Percentiles rank a stretch among this genome's conserved stretches.
phyloP scores from a whole-genome alignment of 2,797 vertebrate genomes.

The Lepidocolaptes lacrymiger region DNA sequence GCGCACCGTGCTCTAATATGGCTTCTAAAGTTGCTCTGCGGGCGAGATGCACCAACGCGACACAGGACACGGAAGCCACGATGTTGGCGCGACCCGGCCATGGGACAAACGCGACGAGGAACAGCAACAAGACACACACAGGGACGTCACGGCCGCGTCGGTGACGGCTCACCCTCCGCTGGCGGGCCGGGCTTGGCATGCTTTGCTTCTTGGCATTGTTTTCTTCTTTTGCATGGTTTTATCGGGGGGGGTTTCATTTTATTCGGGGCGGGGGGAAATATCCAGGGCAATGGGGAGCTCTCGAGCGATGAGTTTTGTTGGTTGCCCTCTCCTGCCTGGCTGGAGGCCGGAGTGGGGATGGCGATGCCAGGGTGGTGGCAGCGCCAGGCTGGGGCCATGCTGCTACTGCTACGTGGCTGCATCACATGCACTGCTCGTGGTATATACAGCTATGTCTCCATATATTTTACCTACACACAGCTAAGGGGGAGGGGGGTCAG shows the following conservation, averaged over 20 bases:
- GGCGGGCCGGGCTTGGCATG: slow-evolving; percentile 45
- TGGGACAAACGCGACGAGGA: background rate
- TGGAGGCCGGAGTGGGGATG: background rate
- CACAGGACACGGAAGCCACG: slow-evolving; percentile 59
- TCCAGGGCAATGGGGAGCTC: background rate
- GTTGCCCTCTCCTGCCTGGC: background rate
- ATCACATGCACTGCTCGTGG: slow-evolving; percentile 88
- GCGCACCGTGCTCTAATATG: slow-evolving; percentile 72
- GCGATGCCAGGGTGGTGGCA: background rate
- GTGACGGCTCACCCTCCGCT: slow-evolving; percentile 5
- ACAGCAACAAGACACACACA: slow-evolving; percentile 51
- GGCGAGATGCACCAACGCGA: slow-evolving; percentile 43
- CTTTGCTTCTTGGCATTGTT: slow-evolving; percentile 42
- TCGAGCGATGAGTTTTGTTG: background rate
- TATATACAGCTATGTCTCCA: slow-evolving; percentile 74
- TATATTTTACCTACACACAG: slow-evolving; percentile 78
- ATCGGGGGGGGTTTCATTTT: background rate
- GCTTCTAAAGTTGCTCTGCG: slow-evolving; percentile 78
- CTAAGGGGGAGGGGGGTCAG: slow-evolving; percentile 59
- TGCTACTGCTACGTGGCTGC: slow-evolving; percentile 86
- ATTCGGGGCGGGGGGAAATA: accelerated
- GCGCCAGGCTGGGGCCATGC: slow-evolving; percentile 75
- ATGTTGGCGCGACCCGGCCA: slow-evolving; percentile 29
- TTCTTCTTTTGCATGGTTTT: background rate
- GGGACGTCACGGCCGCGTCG: background rate